Evolutionary conservation across 2,113 vertebrate genomes (phyloP), one percentile per base, ranked within the genome.

Genomic region (Columba janthina): DNA sequence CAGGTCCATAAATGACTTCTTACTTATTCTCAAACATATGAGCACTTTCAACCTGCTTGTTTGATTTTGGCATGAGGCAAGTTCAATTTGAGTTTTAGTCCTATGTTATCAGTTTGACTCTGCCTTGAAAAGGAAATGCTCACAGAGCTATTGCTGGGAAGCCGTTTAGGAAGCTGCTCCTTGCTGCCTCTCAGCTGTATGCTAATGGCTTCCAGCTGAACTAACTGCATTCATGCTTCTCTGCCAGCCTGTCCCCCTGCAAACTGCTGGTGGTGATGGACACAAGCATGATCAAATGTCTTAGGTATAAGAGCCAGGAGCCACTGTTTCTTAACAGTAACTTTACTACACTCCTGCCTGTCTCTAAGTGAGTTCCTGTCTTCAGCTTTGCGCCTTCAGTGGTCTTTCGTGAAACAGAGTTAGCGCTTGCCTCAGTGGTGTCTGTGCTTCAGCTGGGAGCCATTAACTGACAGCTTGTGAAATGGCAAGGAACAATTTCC

Each of bases 391-490:
- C 56, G 77, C 22, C 65, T 84, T 44, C 61, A 10, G n/a, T 31
- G 54, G 76, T 72, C 46, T 50, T 65, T 4, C 2, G 64, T 18
- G 58, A 83, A 70, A 13, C 0, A 0, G 32, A 32, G 65, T 76
- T 86, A 97, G 89, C 53, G 7, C 56, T 93, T 4, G 13, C 65
- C 22, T 58, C 11, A 3, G 76, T 12, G 1, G 53, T 73, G 88
- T 51, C 85, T 95, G 79, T 26, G 60, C 83, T 90, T 96, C 96
- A 95, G 93, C 93, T 96, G 95, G 88, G 76, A 95, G 83, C 75
- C 95, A 90, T 96, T 97, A 96, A 86, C 90, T 89, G 90, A 90
- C 90, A 97, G 94, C 94, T 90, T 96, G 73, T 94, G 96, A 94
- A 97, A 96, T 86, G 69, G 88, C 84, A 84, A 93, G 76, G 76